Evolutionary conservation across 2,888 invertebrate species (phyloP), one percentile per base, ranked within the genome.

Genomic region (Ormyrus labotus): DNA sequence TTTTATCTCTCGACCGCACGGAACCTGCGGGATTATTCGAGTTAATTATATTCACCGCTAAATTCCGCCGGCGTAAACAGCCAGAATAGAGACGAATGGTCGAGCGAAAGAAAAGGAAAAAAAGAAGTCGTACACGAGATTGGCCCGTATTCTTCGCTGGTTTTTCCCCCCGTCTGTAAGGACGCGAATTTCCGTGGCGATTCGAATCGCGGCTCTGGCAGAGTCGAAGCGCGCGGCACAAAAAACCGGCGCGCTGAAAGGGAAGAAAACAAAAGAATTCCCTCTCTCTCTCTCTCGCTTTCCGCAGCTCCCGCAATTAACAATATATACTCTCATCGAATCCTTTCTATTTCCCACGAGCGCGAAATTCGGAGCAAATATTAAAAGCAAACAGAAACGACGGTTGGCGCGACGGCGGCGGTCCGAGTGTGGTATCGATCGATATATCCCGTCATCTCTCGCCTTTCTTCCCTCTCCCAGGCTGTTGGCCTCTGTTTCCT

Each of bases 301-400:
- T 58, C 47, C 6, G 19, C 11, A 6, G n/a, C n/a, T 60, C n/a
- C 47, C 13, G 45, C 53, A 61, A 76, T 76, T 68, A 68, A 61
- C 67, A 51, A 68, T 76, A 48, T 55, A 53, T 60, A 67, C 60
- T 67, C 10, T 19, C 53, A 19, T 53, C 45, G 68, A 61, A 61
- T 75, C 68, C 11, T 61, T 76, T 76, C 68, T 45, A 64, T 68
- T 50, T 19, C 19, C 19, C 50, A n/a, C 53, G 19, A 13, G 50
- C 65, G n/a, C 8, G 50, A 11, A 7, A 76, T 68, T 61, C 55
- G 48, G 63, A 34, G 63, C 50, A 69, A 76, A 76, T 76, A 76
- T 69, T 76, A 76, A 76, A 76, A 69, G 69, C 63, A 76, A 74
- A 74, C 67, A 73, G 48, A 19, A 19, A 19, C 1, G 19, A 19